phyloP scores from a whole-genome alignment of 2,113 vertebrate genomes.

The Marmota flaviventris region DNA sequence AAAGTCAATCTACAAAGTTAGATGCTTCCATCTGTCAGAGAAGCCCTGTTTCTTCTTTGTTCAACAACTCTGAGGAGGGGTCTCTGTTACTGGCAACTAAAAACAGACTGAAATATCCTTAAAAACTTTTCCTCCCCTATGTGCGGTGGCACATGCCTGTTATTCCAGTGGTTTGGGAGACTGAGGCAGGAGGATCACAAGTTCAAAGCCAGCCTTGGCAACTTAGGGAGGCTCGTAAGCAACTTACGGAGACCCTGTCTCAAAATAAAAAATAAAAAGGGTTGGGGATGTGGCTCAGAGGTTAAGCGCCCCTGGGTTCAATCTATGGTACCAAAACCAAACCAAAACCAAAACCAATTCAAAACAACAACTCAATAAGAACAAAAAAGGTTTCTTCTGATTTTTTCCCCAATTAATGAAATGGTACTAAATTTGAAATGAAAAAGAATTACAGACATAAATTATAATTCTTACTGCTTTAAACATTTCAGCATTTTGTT shows the following conservation, averaged over 20 bases:
- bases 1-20: background rate
- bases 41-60: background rate
- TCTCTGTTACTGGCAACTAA: background rate
- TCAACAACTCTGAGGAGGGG: background rate
- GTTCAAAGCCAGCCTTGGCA: no score
- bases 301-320: no score
- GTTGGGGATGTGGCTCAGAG: no score
- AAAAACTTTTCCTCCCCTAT: background rate
- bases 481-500: background rate
- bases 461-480: background rate
- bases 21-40: background rate
- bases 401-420: background rate
- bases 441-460: background rate
- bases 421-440: background rate
- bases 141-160: no score
- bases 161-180: no score
- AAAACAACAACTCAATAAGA: background rate
- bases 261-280: no score
- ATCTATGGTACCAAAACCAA: background rate
- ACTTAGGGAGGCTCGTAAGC: no score
- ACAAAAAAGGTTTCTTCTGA: background rate
- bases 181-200: no score
- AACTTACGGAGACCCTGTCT: no score
- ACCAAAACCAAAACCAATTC: background rate
- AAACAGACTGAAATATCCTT: background rate